phyloP scores from a whole-genome alignment of 2,113 vertebrate genomes.

The Sinocyclocheilus anophthalmus region DNA sequence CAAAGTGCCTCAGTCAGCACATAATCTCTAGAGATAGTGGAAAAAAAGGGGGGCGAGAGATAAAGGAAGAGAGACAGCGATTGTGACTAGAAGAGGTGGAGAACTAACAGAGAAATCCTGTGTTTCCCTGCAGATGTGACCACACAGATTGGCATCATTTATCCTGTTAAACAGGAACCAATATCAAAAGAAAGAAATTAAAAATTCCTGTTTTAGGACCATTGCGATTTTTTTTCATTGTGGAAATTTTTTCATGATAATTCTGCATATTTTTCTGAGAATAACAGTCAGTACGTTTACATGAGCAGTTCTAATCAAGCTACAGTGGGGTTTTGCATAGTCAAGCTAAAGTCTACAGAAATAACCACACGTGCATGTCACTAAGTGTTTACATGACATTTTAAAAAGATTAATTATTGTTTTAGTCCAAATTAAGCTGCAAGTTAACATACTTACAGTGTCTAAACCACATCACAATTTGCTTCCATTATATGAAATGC shows the following conservation, averaged over 20 bases:
- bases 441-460: background rate
- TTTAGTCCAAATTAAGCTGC: background rate
- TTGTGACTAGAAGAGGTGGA: slow-evolving; percentile 24
- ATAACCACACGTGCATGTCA: background rate
- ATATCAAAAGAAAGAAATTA: background rate
- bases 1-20: slow-evolving; percentile 78
- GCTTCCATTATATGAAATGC: background rate
- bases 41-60: slow-evolving; percentile 50
- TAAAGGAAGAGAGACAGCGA: slow-evolving; percentile 51
- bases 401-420: background rate
- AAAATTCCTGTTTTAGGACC: background rate
- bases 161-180: background rate
- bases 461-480: background rate
- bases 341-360: background rate
- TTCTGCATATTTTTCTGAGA: background rate
- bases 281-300: background rate
- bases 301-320: background rate
- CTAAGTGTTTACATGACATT: background rate
- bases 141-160: background rate
- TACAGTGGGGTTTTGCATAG: background rate
- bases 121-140: slow-evolving; percentile 30
- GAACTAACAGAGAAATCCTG: slow-evolving; percentile 27
- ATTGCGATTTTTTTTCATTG: background rate
- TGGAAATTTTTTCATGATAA: background rate
- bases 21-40: slow-evolving; percentile 66